These are phyloP conservation scores for Ptychobarbus kaznakovi DNA, from an alignment of 2,797 vertebrate genomes.

Conservation along the genomic window DNA sequence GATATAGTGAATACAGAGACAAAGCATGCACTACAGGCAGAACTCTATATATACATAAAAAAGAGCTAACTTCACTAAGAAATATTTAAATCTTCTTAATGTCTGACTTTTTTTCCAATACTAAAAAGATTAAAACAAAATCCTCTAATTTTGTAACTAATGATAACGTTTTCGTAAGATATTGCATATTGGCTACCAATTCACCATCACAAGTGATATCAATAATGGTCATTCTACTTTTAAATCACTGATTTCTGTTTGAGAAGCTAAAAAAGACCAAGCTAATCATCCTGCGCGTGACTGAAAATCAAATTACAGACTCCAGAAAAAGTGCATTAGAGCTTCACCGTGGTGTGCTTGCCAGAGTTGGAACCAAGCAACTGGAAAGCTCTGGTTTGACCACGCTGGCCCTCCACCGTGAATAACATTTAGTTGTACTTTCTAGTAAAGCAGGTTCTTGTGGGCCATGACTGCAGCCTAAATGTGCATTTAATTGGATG, in stretches of 20 bases:
- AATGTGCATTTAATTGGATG: conserved; percentile 56
- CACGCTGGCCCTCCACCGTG: conserved; percentile 57
- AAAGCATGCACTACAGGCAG: background rate
- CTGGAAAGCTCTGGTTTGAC: conserved; percentile 60
- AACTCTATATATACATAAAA: too few species aligned
- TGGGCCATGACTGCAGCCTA: conserved; percentile 33
- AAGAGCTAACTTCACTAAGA: background rate
- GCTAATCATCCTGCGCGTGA: background rate
- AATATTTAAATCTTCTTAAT: background rate
- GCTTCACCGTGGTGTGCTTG: conserved; percentile 35
- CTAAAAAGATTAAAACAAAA: background rate
- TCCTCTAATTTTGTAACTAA: background rate
- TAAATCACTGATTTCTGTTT: conserved; percentile 23
- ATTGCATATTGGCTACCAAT: background rate
- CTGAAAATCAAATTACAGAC: conserved; percentile 59
- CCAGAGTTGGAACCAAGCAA: conserved; percentile 45
- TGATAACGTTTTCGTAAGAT: background rate
- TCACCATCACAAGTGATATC: background rate
- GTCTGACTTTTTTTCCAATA: background rate
- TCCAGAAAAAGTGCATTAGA: conserved; percentile 55
- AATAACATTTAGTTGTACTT: conserved; percentile 60
- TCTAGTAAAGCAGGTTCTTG: conserved; percentile 58
- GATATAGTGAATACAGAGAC: background rate
- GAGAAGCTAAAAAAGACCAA: conserved; percentile 33
- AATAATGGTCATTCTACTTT: background rate